A percentile compares a stretch with the other conserved stretches of the same genome.
These are phyloP conservation scores for Odontocolon sp. DNA, from an alignment of 2,888 invertebrate genomes.

Conservation along the genomic window DNA sequence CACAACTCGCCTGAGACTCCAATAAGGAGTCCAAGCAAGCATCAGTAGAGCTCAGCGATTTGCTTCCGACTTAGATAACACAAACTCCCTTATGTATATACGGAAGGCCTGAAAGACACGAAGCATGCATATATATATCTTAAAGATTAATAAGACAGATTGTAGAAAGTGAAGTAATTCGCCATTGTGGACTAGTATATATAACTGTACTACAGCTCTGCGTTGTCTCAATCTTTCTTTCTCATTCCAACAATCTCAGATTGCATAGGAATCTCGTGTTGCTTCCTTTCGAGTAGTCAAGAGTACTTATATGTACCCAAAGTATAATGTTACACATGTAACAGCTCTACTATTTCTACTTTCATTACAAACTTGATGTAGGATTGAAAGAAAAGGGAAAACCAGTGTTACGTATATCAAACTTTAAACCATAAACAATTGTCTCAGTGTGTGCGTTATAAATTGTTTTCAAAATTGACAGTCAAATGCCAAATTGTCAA, in stretches of 20 bases:
- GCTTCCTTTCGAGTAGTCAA: background rate
- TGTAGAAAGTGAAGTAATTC: conserved; percentile 74
- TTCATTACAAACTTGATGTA: background rate
- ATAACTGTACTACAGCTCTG: background rate
- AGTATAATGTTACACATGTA: conserved; percentile 23
- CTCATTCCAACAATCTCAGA: conserved; percentile 16
- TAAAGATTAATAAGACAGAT: conserved; percentile 77
- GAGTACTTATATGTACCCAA: background rate
- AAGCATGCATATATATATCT: conserved; percentile 64
- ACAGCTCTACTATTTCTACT: background rate
- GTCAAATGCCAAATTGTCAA: too few relatives aligned
- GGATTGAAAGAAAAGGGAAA: conserved; percentile 12
- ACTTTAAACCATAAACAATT: conserved; percentile 27
- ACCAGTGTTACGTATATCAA: conserved; percentile 10
- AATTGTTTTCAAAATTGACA: conserved; percentile 18
- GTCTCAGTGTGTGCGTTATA: background rate
- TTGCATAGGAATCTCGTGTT: background rate
- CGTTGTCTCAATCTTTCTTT: background rate
- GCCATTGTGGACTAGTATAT: conserved; percentile 61
- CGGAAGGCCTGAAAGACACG: conserved; percentile 44
- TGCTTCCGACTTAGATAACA: conserved; percentile 76
- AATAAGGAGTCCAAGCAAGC: conserved; percentile 12
- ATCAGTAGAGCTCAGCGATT: conserved; percentile 60
- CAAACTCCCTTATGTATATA: conserved; percentile 20
- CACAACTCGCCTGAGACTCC: conserved; percentile 40